phyloP scores from a whole-genome alignment of 2,113 vertebrate genomes.

The Notothenia coriiceps region DNA sequence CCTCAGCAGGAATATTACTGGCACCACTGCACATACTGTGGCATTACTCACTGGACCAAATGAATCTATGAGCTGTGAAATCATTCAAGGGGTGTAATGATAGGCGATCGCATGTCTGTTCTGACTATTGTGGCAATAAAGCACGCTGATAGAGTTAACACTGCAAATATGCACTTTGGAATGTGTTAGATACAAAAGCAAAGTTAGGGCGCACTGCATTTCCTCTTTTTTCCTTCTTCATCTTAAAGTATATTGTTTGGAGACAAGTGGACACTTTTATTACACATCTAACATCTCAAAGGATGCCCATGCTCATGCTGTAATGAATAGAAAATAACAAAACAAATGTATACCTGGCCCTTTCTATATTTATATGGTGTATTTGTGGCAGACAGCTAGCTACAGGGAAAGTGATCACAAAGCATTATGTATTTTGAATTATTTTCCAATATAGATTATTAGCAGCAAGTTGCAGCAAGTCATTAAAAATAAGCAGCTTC shows the following conservation, averaged over 20 bases:
- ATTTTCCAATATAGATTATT: constrained; percentile 16
- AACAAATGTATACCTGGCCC: constrained; percentile 1
- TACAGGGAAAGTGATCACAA: neutral
- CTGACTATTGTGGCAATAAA: constrained; percentile 61
- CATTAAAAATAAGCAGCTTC: constrained; percentile 3
- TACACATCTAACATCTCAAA: constrained; percentile 33
- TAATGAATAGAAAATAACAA: constrained; percentile 29
- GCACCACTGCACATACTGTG: constrained; percentile 41
- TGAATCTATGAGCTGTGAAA: constrained; percentile 76
- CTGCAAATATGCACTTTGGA: constrained; percentile 47
- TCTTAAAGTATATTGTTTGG: constrained; percentile 16
- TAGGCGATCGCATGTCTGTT: constrained; percentile 65
- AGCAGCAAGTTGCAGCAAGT: neutral
- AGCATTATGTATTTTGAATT: constrained; percentile 3
- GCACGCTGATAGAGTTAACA: constrained; percentile 59
- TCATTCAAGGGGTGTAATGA: constrained; percentile 66
- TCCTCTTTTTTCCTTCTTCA: constrained; percentile 6
- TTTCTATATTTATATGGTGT: constrained; percentile 18
- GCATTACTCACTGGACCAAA: constrained; percentile 67
- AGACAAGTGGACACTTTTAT: constrained; percentile 35
- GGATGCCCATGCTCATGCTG: constrained; percentile 9
- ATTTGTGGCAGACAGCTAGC: neutral
- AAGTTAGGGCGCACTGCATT: constrained; percentile 28
- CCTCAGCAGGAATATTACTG: constrained; percentile 70
- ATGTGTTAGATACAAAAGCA: constrained; percentile 40